Percentiles rank a stretch among this genome's conserved stretches.
These are phyloP conservation scores for Pangasius krempfi DNA, from an alignment of 2,797 vertebrate species.

Conservation along the genomic window DNA sequence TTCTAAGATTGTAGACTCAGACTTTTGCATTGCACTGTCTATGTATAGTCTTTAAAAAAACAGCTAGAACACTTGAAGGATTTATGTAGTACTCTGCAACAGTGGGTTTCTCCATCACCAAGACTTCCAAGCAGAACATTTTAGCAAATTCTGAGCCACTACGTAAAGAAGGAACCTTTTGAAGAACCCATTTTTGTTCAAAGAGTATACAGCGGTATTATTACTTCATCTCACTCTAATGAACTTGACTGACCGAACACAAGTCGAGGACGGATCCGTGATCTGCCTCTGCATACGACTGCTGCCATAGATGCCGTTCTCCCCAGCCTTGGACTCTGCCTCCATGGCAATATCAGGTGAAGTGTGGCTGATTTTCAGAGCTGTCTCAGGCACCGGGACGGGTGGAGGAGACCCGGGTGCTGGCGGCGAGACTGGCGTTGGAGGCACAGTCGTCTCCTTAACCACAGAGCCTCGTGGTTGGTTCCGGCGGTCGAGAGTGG, in stretches of 20 bases:
- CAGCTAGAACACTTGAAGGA: neutral
- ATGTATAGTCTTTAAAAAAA: neutral
- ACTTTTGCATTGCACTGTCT: neutral
- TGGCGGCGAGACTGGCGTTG: conserved; percentile 74
- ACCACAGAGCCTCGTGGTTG: conserved; percentile 75
- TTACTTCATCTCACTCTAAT: neutral
- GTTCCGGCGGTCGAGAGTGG: conserved; percentile 84
- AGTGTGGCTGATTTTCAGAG: conserved; percentile 98
- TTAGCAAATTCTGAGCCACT: neutral
- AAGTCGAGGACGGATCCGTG: conserved; percentile 87
- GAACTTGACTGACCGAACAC: conserved; percentile 71
- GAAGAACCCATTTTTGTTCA: neutral
- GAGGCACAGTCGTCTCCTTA: conserved; percentile 79
- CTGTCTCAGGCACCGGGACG: conserved; percentile 82
- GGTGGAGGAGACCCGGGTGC: conserved; percentile 77
- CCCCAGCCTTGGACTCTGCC: conserved; percentile 79
- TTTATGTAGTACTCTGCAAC: neutral
- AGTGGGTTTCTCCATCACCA: neutral
- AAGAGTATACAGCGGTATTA: neutral
- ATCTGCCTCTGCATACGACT: conserved; percentile 88
- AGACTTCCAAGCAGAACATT: neutral
- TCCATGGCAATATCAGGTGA: conserved; percentile 94
- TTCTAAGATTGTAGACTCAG: neutral
- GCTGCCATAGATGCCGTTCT: conserved; percentile 83
- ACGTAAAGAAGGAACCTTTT: neutral